Conservation (phyloP, 2,113 vertebrate genomes). For the Tympanuchus pallidicinctus region DNA sequence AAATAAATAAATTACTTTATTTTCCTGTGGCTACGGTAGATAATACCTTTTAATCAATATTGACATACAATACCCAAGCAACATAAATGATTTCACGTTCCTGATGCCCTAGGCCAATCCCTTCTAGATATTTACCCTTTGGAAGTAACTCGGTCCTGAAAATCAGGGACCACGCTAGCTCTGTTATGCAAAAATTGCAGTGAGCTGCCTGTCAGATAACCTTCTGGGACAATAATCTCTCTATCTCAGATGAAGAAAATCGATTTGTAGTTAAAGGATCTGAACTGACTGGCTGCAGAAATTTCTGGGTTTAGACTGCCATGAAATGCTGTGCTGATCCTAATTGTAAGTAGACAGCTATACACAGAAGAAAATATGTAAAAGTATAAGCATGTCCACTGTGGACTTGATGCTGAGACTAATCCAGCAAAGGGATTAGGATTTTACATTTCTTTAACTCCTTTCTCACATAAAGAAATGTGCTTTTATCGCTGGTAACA, state of each 20-base stretch:
- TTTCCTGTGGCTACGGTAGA: background rate
- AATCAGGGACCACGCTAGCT: background rate
- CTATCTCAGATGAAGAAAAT: background rate
- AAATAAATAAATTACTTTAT: background rate
- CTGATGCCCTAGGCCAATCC: background rate
- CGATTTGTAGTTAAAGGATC: background rate
- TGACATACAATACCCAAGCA: background rate
- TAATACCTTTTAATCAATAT: background rate
- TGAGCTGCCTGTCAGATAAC: background rate
- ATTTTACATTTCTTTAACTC: conserved; percentile 49
- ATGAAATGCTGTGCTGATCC: background rate
- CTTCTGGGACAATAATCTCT: background rate
- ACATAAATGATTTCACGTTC: background rate
- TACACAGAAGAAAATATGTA: background rate
- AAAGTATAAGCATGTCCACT: background rate
- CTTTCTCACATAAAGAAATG: background rate
- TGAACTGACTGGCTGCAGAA: background rate
- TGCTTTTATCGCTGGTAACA: conserved; percentile 10
- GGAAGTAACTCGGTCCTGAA: background rate
- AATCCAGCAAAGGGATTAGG: conserved; percentile 60
- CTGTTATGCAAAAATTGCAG: background rate
- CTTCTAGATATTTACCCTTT: background rate
- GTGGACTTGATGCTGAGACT: conserved; percentile 20
- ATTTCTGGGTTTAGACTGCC: background rate
- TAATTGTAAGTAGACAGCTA: background rate